Evolutionary conservation across 2,888 invertebrate genomes (phyloP).

Genomic region (Trachelus troglodyta): DNA sequence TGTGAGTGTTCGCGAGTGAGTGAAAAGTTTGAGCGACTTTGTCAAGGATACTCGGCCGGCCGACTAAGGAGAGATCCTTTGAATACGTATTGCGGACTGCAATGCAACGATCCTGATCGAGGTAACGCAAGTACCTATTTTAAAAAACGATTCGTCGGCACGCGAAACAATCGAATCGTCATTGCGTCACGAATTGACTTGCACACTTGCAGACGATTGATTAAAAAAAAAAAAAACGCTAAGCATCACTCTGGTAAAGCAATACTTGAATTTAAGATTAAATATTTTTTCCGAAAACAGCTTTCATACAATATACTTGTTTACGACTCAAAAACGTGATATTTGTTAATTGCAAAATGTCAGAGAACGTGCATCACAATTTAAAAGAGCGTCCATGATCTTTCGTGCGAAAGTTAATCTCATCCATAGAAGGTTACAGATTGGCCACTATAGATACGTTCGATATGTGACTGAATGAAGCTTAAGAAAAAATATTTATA

Average conservation of each 20-base stretch:
- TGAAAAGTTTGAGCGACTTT: conserved; percentile 38
- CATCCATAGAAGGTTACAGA: not conserved
- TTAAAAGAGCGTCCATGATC: not conserved
- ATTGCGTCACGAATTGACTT: not conserved
- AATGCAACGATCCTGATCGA: conserved; percentile 22
- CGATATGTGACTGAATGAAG: not conserved
- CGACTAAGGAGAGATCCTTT: conserved; percentile 22
- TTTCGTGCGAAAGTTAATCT: not conserved
- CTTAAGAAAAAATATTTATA: not conserved
- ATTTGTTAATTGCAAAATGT: not conserved
- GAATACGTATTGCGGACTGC: not conserved
- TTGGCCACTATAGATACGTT: not conserved
- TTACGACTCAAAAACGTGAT: not conserved
- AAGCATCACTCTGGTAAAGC: not conserved
- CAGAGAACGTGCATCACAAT: not conserved
- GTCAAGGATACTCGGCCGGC: conserved; percentile 34
- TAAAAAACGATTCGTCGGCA: conserved; percentile 29
- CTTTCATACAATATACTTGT: not conserved
- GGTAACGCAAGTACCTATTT: conserved; percentile 48
- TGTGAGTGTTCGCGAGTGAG: conserved; percentile 45
- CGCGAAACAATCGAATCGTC: not conserved
- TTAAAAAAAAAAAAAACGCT: not conserved
- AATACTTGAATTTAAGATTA: not conserved
- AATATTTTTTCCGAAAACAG: too few relatives aligned
- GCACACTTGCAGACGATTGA: not conserved